phyloP scores from a whole-genome alignment of 2,888 invertebrate genomes.

The Acrobasis suavella region DNA sequence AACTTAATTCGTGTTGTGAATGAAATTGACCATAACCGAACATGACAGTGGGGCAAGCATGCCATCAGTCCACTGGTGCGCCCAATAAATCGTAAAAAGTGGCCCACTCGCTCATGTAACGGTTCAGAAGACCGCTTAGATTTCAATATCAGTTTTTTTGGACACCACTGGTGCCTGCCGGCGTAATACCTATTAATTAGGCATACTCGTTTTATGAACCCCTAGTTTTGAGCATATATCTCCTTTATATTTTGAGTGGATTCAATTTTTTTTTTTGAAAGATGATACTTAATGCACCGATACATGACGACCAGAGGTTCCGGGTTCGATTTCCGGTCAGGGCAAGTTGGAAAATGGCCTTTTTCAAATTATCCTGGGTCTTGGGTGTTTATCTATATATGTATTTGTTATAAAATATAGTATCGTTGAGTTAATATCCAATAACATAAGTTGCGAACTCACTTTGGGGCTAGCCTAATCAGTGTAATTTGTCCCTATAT shows the following conservation, averaged over 20 bases:
- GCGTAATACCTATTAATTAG: conserved; percentile 22
- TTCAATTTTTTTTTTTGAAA: not conserved
- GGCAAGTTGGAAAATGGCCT: no score
- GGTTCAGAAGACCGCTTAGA: conserved; percentile 54
- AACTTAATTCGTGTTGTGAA: not conserved
- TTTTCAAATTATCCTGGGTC: no score
- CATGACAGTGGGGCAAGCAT: conserved; percentile 40
- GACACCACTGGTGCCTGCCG: conserved; percentile 39
- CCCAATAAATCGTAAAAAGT: conserved; percentile 72
- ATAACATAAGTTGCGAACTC: no score
- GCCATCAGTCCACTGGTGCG: conserved; percentile 57
- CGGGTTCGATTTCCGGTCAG: no score
- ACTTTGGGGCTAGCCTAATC: no score
- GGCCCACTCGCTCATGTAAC: conserved; percentile 71
- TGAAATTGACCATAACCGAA: conserved; percentile 17
- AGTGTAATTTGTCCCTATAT: no score
- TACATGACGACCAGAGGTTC: no score
- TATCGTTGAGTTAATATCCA: no score
- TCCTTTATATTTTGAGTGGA: not conserved
- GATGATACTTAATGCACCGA: no score
- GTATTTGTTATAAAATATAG: no score
- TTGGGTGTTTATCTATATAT: no score
- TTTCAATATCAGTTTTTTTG: conserved; percentile 56
- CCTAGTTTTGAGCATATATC: not conserved
- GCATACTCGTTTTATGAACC: conserved; percentile 5